Percentiles rank a stretch among this genome's conserved stretches.
Evolutionary conservation across 2,888 invertebrate species (phyloP).

Genomic region (Dasysyrphus albostriatus): DNA sequence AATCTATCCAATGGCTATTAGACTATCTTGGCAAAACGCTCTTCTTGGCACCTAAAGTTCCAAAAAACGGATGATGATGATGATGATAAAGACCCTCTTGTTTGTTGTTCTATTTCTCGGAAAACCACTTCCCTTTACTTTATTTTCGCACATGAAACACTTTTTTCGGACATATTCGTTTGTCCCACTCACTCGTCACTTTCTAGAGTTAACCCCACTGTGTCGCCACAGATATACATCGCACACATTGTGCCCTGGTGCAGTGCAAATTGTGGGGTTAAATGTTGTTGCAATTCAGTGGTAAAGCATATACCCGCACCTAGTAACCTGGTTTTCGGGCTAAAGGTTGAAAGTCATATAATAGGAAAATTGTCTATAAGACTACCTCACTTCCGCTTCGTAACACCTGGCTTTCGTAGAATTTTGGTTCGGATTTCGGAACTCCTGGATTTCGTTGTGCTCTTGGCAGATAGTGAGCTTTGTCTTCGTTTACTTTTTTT

Average conservation of each 20-base stretch:
- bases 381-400: conserved; percentile 35
- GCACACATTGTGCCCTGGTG: conserved; percentile 3
- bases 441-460: neutral
- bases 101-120: conserved; percentile 54
- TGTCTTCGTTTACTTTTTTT: neutral
- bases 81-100: conserved; percentile 46
- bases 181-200: conserved; percentile 45
- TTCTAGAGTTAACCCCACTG: conserved; percentile 28
- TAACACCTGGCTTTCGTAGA: neutral
- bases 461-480: neutral
- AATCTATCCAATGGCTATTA: neutral
- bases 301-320: neutral
- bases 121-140: neutral
- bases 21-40: conserved; percentile 31
- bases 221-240: conserved; percentile 9
- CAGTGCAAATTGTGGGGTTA: conserved; percentile 38
- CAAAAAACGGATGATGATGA: conserved; percentile 30
- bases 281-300: conserved; percentile 45
- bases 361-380: conserved; percentile 63
- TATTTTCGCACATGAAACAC: conserved; percentile 51
- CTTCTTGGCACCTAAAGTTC: conserved; percentile 11
- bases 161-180: conserved; percentile 33
- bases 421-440: neutral
- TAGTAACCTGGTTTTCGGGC: conserved; percentile 28
- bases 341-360: conserved; percentile 58